Evolutionary conservation across 2,113 vertebrate genomes (phyloP).

Genomic region (Anhinga anhinga): DNA sequence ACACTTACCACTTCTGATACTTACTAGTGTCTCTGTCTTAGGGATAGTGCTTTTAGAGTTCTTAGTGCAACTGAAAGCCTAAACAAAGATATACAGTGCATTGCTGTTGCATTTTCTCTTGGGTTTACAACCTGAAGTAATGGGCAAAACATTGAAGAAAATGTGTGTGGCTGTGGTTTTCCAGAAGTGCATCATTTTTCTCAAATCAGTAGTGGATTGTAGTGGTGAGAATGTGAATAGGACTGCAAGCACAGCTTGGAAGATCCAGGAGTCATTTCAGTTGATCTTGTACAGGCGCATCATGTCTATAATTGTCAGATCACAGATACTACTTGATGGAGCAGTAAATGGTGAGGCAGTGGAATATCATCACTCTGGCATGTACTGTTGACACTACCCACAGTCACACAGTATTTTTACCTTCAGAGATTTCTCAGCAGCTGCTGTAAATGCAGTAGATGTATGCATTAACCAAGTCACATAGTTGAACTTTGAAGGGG

Average conservation of each 20-base stretch:
- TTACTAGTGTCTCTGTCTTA: not conserved
- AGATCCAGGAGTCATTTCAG: not conserved
- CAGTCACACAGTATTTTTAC: not conserved
- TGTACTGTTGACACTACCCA: accelerated
- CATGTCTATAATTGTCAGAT: not conserved
- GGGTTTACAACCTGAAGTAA: not conserved
- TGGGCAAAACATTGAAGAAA: not conserved
- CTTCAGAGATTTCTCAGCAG: not conserved
- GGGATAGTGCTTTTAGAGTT: not conserved
- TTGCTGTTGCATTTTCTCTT: not conserved
- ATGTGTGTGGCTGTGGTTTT: not conserved
- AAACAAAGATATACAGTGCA: not conserved
- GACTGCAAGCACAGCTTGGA: not conserved
- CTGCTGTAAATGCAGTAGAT: not conserved
- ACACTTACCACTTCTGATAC: not conserved
- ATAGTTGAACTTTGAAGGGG: not conserved
- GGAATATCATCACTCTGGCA: not conserved
- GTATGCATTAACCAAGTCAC: not conserved
- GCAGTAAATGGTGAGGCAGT: not conserved
- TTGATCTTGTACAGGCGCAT: not conserved
- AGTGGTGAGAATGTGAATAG: not conserved
- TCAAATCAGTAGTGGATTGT: not conserved
- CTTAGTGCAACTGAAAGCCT: not conserved
- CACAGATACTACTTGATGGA: not conserved
- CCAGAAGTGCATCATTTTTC: not conserved